Evolutionary conservation across 2,888 invertebrate species (phyloP).

Genomic region (Rhorus exstirpatorius): DNA sequence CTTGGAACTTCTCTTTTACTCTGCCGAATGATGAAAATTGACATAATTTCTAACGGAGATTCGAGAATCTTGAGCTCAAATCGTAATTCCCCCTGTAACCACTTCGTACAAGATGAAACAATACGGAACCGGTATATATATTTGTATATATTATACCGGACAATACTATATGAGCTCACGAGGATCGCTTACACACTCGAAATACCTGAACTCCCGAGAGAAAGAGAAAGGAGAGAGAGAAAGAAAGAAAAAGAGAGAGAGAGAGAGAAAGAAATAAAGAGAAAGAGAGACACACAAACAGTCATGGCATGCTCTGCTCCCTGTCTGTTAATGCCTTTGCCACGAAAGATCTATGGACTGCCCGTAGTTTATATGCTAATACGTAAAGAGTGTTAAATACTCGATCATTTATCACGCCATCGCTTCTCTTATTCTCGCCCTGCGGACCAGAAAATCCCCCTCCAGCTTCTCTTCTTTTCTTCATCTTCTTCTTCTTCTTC

Average conservation of each 20-base stretch:
- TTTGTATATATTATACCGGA: constrained; percentile 35
- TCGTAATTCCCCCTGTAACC: constrained; percentile 1
- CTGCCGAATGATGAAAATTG: background rate
- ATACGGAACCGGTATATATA: constrained; percentile 25
- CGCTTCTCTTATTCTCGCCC: constrained; percentile 79
- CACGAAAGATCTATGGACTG: constrained; percentile 85
- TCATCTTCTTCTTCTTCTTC: constrained; percentile 50
- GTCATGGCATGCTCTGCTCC: constrained; percentile 78
- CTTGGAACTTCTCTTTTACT: no score
- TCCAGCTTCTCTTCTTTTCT: constrained; percentile 43
- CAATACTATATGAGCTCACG: constrained; percentile 45
- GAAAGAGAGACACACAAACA: constrained; percentile 49
- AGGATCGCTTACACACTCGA: constrained; percentile 69
- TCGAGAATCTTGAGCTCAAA: background rate
- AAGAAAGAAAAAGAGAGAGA: background rate
- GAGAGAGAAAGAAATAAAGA: constrained; percentile 3
- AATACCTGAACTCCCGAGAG: constrained; percentile 74
- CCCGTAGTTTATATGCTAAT: constrained; percentile 86
- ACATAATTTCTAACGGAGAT: background rate
- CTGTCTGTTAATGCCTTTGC: constrained; percentile 85
- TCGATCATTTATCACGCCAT: constrained; percentile 86
- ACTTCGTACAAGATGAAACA: constrained; percentile 57
- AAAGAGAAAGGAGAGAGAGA: constrained; percentile 3
- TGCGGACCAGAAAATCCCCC: constrained; percentile 63
- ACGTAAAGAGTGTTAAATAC: constrained; percentile 86